Evolutionary conservation across 2,113 vertebrate genomes (phyloP).

Genomic region (Galeopterus variegatus): DNA sequence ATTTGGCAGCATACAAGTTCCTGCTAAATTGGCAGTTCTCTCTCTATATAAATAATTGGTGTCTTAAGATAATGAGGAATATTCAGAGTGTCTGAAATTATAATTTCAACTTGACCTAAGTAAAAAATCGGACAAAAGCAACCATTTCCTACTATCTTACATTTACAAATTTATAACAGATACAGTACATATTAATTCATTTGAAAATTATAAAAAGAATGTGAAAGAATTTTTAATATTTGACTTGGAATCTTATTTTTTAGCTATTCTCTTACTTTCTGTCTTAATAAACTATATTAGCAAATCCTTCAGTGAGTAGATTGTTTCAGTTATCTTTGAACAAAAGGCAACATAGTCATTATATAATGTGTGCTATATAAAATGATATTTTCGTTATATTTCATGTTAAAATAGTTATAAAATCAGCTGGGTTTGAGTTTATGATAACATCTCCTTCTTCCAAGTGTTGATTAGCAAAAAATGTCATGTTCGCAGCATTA

Average conservation of each 20-base stretch:
- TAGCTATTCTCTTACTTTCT: not conserved
- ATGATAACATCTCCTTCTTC: conserved; percentile 26
- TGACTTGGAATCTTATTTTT: not conserved
- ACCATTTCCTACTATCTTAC: not conserved
- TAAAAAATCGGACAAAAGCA: not conserved
- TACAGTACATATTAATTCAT: not conserved
- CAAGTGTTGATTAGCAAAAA: conserved; percentile 54
- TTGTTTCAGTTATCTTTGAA: not conserved
- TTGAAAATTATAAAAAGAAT: not conserved
- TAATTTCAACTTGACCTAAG: not conserved
- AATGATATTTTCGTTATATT: conserved; percentile 45
- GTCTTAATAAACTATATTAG: not conserved
- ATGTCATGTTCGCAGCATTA: conserved; percentile 41
- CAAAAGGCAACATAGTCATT: not conserved
- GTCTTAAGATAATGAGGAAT: not conserved
- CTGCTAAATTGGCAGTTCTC: not conserved
- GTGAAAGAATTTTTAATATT: not conserved
- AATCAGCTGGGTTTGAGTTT: conserved; percentile 39
- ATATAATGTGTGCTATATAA: not conserved
- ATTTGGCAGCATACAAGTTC: not conserved
- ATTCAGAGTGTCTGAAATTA: conserved; percentile 25
- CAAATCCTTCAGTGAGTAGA: not conserved
- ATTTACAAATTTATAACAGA: not conserved
- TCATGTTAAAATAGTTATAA: conserved; percentile 10
- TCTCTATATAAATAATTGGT: not conserved